phyloP scores from a whole-genome alignment of 2,888 invertebrate genomes.

The Venusia cambrica region DNA sequence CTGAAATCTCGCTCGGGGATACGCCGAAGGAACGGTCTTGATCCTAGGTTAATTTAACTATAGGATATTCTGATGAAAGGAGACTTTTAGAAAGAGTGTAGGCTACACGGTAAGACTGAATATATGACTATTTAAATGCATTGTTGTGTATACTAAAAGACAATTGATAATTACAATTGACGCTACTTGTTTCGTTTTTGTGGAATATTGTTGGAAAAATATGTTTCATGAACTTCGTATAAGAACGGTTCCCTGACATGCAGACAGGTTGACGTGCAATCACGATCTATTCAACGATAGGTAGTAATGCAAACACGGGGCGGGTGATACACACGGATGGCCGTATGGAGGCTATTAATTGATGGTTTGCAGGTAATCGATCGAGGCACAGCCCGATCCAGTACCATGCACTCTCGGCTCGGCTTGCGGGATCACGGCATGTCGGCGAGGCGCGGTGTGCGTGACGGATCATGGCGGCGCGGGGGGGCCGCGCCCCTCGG shows the following conservation, averaged over 20 bases:
- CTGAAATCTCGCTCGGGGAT: conserved; percentile 71
- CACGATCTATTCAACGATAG: conserved; percentile 42
- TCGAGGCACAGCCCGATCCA: conserved; percentile 51
- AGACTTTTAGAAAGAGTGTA: too few relatives aligned
- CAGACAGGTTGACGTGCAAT: conserved; percentile 34
- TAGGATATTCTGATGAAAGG: too few relatives aligned
- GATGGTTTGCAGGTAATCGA: conserved; percentile 76
- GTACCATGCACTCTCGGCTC: too few relatives aligned
- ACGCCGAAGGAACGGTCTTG: conserved; percentile 44
- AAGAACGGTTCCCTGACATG: conserved; percentile 10
- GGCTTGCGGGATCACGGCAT: conserved; percentile 33
- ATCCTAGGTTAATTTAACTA: conserved; percentile 38
- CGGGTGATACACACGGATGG: conserved; percentile 71
- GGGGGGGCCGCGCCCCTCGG: conserved; percentile 70
- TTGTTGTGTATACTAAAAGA: too few relatives aligned
- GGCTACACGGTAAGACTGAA: too few relatives aligned
- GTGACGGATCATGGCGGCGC: conserved; percentile 78
- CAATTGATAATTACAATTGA: too few relatives aligned
- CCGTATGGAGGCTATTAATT: conserved; percentile 75
- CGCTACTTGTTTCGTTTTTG: too few relatives aligned
- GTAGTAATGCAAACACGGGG: conserved; percentile 58
- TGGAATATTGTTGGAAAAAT: too few relatives aligned
- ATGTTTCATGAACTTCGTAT: conserved; percentile 7
- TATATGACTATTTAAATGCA: too few relatives aligned
- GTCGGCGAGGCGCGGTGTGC: conserved; percentile 52